phyloP scores from a whole-genome alignment of 2,113 vertebrate genomes.

The Scomber colias region DNA sequence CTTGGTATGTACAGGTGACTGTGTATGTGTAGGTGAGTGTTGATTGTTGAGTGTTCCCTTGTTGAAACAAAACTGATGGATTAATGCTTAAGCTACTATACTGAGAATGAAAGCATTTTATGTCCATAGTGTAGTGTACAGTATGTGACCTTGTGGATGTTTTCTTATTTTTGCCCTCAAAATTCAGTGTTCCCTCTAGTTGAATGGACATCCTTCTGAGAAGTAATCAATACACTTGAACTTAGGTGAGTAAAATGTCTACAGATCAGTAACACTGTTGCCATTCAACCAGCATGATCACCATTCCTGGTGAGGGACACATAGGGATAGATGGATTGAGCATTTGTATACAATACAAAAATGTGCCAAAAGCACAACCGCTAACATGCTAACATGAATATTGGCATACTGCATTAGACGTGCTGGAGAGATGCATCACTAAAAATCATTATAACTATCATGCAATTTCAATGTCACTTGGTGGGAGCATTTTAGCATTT shows the following conservation, averaged over 20 bases:
- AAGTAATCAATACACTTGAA: slow-evolving; percentile 68
- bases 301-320: slow-evolving; percentile 14
- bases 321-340: slow-evolving; percentile 24
- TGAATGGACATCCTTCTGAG: slow-evolving; percentile 55
- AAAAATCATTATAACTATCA: background rate
- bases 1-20: background rate
- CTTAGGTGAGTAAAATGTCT: slow-evolving; percentile 55
- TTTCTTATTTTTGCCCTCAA: slow-evolving; percentile 35
- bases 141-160: slow-evolving; percentile 19
- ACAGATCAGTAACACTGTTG: slow-evolving; percentile 57
- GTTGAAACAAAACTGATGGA: background rate
- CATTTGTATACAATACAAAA: background rate
- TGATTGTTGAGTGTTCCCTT: background rate
- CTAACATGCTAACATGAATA: background rate
- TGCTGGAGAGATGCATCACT: background rate
- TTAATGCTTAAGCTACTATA: background rate
- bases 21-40: background rate
- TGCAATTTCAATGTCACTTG: background rate
- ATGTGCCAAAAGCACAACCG: slow-evolving; percentile 6
- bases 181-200: slow-evolving; percentile 40
- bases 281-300: slow-evolving; percentile 50
- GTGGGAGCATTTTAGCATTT: too few relatives aligned
- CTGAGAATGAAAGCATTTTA: background rate
- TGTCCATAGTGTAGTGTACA: background rate
- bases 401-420: background rate